Evolutionary conservation across 2,797 vertebrate species (phyloP).

Genomic region (Bufotes viridis): DNA sequence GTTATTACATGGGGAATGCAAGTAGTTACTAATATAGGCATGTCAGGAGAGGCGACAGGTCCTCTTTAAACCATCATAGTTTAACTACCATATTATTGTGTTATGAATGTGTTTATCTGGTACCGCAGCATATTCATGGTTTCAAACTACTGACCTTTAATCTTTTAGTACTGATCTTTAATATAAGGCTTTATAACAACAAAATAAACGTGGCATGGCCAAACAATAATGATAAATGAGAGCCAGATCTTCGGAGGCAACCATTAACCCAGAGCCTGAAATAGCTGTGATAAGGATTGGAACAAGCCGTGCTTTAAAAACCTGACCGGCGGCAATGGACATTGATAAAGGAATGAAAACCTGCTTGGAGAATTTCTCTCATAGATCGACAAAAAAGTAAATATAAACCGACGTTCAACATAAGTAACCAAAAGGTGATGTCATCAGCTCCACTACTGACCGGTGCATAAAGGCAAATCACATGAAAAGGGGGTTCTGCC

Average conservation of each 20-base stretch:
- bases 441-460: background rate
- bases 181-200: background rate
- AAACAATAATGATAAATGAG: background rate
- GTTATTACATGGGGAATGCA: too few species aligned
- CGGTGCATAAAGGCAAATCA: background rate
- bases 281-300: background rate
- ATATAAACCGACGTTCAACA: background rate
- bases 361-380: background rate
- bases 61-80: too few species aligned
- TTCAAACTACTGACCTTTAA: background rate
- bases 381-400: background rate
- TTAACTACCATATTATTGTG: background rate
- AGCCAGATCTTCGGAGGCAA: background rate
- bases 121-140: too few species aligned
- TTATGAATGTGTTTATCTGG: background rate
- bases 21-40: too few species aligned
- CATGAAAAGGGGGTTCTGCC: background rate
- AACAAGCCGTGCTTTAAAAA: background rate
- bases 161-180: background rate
- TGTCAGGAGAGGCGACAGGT: too few species aligned
- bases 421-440: background rate
- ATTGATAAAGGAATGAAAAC: background rate
- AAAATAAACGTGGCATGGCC: background rate
- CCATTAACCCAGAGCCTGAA: constrained; percentile 6
- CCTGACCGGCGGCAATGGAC: too few species aligned